These are phyloP conservation scores for Oscheius sp. DNA, from an alignment of 1,140 invertebrate species.

Conservation along the genomic window DNA sequence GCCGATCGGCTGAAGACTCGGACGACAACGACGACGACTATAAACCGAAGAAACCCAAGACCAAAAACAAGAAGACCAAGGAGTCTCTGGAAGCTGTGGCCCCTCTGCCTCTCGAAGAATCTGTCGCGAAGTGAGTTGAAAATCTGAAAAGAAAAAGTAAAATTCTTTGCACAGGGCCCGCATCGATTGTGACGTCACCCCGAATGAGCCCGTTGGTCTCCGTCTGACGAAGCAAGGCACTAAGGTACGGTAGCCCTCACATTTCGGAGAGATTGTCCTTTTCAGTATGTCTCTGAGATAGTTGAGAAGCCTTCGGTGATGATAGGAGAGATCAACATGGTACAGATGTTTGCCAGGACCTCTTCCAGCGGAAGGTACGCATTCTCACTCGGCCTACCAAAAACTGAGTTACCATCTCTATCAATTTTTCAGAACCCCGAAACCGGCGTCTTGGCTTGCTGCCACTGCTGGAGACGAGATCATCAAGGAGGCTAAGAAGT, in stretches of 20 bases:
- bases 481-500: constrained; percentile 10
- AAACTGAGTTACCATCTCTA: neutral
- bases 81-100: neutral
- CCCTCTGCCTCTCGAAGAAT: neutral
- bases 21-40: constrained; percentile 1
- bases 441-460: neutral
- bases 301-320: neutral
- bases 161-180: too few species aligned
- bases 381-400: too few species aligned
- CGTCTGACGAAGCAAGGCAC: too few species aligned
- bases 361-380: constrained; percentile 1
- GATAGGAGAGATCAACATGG: constrained; percentile 1
- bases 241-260: too few species aligned
- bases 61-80: neutral
- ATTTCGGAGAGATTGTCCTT: too few species aligned
- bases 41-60: neutral
- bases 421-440: neutral
- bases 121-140: neutral
- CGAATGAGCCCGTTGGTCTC: too few species aligned
- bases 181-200: too few species aligned
- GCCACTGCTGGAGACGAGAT: constrained; percentile 8
- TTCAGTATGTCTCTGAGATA: neutral
- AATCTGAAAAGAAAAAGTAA: too few species aligned
- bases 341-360: neutral
- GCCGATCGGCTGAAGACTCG: too few species aligned